Evolutionary conservation across 92 coral and sea anemone species (phyloP), one percentile per base, ranked within the genome.

Genomic region (Phenganax stokvisi): DNA sequence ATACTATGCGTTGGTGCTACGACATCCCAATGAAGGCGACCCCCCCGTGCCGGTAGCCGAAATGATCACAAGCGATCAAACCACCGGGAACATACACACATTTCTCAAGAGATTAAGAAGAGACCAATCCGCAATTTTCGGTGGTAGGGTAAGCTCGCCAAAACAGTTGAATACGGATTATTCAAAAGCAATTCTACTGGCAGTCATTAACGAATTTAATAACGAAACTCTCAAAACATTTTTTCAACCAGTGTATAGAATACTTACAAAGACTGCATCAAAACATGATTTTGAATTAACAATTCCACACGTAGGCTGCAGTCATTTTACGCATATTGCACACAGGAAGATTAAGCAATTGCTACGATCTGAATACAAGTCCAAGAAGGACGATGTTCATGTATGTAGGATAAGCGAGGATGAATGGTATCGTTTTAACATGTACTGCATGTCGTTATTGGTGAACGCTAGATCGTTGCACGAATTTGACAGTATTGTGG

Each of bases 41-140:
- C 82, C 88, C 0, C 62, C 86, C n/a, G 12, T 86, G 0, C 86
- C 89, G 0, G 86, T 86, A 13, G 89, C 89, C 57, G 89, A 86
- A 64, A 78, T 85, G 27, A 74, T 81, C 9, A 74, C 85, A 11
- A 78, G 71, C 13, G 66, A 79, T 29, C 88, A 85, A 12, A 73
- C 75, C 60, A 80, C 83, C 51, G 85, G 85, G 6, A 85, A 76
- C 9, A 85, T 85, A 12, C 79, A 72, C 0, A 51, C 78, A 10
- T 86, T 86, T 17, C 8, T 86, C 61, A 79, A 86, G 13, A 61
- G 75, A 27, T 86, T 86, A 51, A 54, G 84, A 60, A 81, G 80
- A 25, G 86, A 81, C 11, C 84, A 86, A 63, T 64, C 60, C 61
- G 29, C 27, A 17, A 27, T 86, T 54, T 74, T 12, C 72, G 74